Conservation (phyloP, 2,113 vertebrate genomes). For the Phalacrocorax pelagicus region DNA sequence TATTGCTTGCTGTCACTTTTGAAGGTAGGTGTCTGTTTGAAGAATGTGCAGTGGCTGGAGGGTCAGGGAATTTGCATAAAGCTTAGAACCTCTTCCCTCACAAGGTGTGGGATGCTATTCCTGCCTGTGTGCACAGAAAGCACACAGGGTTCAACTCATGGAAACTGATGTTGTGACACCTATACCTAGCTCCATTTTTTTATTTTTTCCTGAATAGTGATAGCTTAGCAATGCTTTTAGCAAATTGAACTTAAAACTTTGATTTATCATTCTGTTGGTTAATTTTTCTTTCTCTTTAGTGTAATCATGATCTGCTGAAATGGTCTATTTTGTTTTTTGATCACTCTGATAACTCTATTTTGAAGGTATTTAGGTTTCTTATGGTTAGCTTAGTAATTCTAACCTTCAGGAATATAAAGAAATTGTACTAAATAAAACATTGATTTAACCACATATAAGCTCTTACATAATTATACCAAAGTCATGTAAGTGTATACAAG, state of each 20-base stretch:
- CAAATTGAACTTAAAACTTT: slow-evolving; percentile 23
- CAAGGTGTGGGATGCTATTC: background rate
- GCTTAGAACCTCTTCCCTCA: slow-evolving; percentile 56
- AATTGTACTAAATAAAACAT: background rate
- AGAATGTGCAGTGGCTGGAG: slow-evolving; percentile 88
- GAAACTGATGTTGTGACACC: background rate
- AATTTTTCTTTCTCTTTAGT: background rate
- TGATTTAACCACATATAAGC: background rate
- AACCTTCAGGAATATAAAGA: slow-evolving; percentile 17
- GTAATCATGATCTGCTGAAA: background rate
- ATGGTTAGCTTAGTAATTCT: slow-evolving; percentile 30
- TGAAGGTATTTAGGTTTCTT: slow-evolving; percentile 28
- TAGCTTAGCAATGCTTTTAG: background rate
- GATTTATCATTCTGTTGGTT: background rate
- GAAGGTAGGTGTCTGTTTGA: slow-evolving; percentile 95
- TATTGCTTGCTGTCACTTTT: slow-evolving; percentile 90
- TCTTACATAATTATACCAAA: background rate
- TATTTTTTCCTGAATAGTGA: background rate
- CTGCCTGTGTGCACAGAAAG: slow-evolving; percentile 43
- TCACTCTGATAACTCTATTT: background rate
- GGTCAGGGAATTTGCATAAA: slow-evolving; percentile 93
- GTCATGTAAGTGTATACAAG: background rate
- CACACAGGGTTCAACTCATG: background rate
- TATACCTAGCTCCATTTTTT: background rate
- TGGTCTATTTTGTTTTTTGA: slow-evolving; percentile 12